These are phyloP conservation scores for Latrodectus elegans DNA, from an alignment of 2,888 invertebrate species.

Conservation along the genomic window DNA sequence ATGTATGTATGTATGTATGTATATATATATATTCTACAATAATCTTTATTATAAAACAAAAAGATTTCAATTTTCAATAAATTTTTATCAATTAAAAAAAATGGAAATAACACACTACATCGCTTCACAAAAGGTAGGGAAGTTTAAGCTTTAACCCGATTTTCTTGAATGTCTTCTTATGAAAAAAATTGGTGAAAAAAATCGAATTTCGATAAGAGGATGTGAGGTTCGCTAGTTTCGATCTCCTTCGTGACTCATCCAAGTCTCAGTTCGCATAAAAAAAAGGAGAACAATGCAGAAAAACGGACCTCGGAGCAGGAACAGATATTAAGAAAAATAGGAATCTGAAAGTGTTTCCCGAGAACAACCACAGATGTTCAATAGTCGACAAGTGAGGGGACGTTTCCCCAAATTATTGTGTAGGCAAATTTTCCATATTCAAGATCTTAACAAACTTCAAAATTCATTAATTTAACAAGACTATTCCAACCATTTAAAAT, in stretches of 20 bases:
- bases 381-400: slow-evolving; percentile 1
- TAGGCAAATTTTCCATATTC: background rate
- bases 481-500: too few species aligned
- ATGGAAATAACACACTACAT: too few species aligned
- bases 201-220: slow-evolving; percentile 50
- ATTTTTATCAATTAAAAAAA: too few species aligned
- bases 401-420: background rate
- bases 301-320: slow-evolving; percentile 13
- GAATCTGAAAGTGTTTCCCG: slow-evolving; percentile 8
- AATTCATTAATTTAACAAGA: too few species aligned
- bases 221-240: slow-evolving; percentile 21
- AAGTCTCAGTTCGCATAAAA: background rate
- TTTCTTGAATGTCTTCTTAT: too few species aligned
- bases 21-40: too few species aligned
- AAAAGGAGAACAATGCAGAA: background rate
- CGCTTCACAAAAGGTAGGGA: too few species aligned
- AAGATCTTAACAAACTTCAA: too few species aligned
- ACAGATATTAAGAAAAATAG: slow-evolving; percentile 40
- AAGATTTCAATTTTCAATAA: too few species aligned
- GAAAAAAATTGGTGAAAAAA: slow-evolving; percentile 7
- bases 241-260: background rate
- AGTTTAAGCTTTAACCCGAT: too few species aligned
- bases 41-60: too few species aligned
- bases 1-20: too few species aligned
- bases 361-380: slow-evolving; percentile 48